Percentiles rank a stretch among this genome's conserved stretches.
phyloP scores from a whole-genome alignment of 2,888 invertebrate genomes.

The Ophioninae sp. region DNA sequence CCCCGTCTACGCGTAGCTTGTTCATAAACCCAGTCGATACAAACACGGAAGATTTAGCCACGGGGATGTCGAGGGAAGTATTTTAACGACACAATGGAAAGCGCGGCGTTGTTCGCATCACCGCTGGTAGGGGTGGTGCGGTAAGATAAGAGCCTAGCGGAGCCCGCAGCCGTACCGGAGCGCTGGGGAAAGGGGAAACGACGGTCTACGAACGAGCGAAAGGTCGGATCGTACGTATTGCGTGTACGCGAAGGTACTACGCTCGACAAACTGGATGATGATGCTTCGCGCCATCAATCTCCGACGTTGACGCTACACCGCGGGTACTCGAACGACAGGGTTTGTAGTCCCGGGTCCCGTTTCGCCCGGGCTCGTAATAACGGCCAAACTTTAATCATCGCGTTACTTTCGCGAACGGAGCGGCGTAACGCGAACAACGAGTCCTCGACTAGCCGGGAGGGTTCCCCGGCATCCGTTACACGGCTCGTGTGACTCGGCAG shows the following conservation, averaged over 20 bases:
- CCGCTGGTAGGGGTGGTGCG: slow-evolving; percentile 40
- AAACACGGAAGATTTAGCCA: slow-evolving; percentile 45
- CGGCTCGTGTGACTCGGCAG: slow-evolving; percentile 66
- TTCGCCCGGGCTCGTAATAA: slow-evolving; percentile 70
- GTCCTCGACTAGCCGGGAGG: slow-evolving; percentile 61
- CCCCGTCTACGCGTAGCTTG: slow-evolving; percentile 17
- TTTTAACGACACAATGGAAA: slow-evolving; percentile 62
- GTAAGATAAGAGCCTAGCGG: slow-evolving; percentile 29
- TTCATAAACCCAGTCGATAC: slow-evolving; percentile 50
- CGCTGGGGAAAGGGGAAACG: slow-evolving; percentile 45
- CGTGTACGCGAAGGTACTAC: slow-evolving; percentile 35
- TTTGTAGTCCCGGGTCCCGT: slow-evolving; percentile 51
- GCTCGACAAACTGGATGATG: slow-evolving; percentile 40
- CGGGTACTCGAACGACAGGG: slow-evolving; percentile 51
- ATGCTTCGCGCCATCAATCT: slow-evolving; percentile 69
- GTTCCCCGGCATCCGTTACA: slow-evolving; percentile 72
- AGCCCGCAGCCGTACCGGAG: slow-evolving; percentile 48
- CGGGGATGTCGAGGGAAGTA: slow-evolving; percentile 52
- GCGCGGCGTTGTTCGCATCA: slow-evolving; percentile 28
- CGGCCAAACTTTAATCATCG: slow-evolving; percentile 80
- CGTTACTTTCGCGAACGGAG: slow-evolving; percentile 73
- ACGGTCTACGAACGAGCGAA: slow-evolving; percentile 49
- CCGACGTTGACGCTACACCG: slow-evolving; percentile 62
- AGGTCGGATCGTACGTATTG: slow-evolving; percentile 42
- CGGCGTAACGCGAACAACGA: slow-evolving; percentile 46